A percentile compares a stretch with the other conserved stretches of the same genome.
Conservation (phyloP, 2,888 invertebrate species). For the Aradus depressus region DNA sequence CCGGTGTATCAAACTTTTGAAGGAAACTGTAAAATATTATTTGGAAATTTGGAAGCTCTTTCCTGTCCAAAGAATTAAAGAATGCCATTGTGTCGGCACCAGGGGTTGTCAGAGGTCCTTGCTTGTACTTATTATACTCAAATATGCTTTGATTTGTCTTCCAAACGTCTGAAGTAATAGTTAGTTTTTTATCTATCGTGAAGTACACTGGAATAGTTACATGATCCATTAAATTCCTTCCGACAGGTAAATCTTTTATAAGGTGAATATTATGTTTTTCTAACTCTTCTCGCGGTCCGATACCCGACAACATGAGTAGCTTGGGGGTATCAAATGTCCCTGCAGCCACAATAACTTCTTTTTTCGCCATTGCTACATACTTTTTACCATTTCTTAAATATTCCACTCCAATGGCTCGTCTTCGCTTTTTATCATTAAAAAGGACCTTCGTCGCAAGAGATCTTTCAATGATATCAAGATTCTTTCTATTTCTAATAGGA, state of each 20-base stretch:
- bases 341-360: slow-evolving; percentile 24
- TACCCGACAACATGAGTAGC: slow-evolving; percentile 26
- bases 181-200: slow-evolving; percentile 1
- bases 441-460: slow-evolving; percentile 18
- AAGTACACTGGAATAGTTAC: background rate
- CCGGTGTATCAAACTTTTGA: background rate
- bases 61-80: background rate
- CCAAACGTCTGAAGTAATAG: background rate
- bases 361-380: slow-evolving; percentile 7
- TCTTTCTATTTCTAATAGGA: slow-evolving; percentile 14
- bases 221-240: slow-evolving; percentile 16
- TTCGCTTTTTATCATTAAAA: slow-evolving; percentile 16
- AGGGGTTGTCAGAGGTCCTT: slow-evolving; percentile 6
- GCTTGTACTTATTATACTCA: slow-evolving; percentile 4
- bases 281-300: slow-evolving; percentile 20
- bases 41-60: slow-evolving; percentile 9
- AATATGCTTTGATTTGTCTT: background rate
- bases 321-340: slow-evolving; percentile 24
- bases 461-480: slow-evolving; percentile 22
- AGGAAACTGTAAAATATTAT: background rate
- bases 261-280: slow-evolving; percentile 1
- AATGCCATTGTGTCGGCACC: slow-evolving; percentile 9
- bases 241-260: slow-evolving; percentile 15
- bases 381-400: slow-evolving; percentile 13
- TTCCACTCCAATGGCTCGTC: slow-evolving; percentile 20